These are phyloP conservation scores for Crocallis elinguaria DNA, from an alignment of 2,888 invertebrate species.

Conservation along the genomic window DNA sequence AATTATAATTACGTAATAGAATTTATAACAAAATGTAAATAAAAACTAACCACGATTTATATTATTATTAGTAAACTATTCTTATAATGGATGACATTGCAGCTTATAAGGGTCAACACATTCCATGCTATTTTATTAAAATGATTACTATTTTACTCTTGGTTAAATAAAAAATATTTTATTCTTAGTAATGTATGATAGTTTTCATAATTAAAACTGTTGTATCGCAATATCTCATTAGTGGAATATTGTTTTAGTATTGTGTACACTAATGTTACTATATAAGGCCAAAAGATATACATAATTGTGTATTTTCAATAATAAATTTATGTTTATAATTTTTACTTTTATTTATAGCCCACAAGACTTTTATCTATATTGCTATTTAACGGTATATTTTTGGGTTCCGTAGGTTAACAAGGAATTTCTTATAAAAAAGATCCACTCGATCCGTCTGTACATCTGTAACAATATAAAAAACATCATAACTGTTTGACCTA, in stretches of 20 bases:
- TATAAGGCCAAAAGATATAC: constrained; percentile 82
- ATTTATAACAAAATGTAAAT: constrained; percentile 36
- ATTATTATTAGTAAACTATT: constrained; percentile 24
- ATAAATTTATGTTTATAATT: constrained; percentile 78
- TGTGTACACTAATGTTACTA: constrained; percentile 78
- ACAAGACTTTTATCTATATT: background rate
- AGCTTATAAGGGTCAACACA: constrained; percentile 66
- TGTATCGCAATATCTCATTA: constrained; percentile 77
- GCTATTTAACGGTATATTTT: too few relatives aligned
- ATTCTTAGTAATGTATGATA: constrained; percentile 64
- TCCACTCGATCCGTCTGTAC: too few relatives aligned
- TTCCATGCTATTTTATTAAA: constrained; percentile 57
- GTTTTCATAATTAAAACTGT: constrained; percentile 67
- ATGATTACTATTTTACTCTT: constrained; percentile 62
- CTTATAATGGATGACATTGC: constrained; percentile 69
- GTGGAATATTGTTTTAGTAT: constrained; percentile 73
- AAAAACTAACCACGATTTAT: constrained; percentile 26
- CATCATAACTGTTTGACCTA: too few relatives aligned
- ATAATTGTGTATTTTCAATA: constrained; percentile 81
- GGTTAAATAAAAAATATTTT: constrained; percentile 26
- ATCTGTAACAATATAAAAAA: too few relatives aligned
- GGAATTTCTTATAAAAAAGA: too few relatives aligned
- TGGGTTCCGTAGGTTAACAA: too few relatives aligned
- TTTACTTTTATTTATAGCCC: constrained; percentile 42
- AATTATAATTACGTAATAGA: constrained; percentile 24